A percentile compares a stretch with the other conserved stretches of the same genome.
Conservation (phyloP, 2,797 vertebrate species). For the Alectoris magna region DNA sequence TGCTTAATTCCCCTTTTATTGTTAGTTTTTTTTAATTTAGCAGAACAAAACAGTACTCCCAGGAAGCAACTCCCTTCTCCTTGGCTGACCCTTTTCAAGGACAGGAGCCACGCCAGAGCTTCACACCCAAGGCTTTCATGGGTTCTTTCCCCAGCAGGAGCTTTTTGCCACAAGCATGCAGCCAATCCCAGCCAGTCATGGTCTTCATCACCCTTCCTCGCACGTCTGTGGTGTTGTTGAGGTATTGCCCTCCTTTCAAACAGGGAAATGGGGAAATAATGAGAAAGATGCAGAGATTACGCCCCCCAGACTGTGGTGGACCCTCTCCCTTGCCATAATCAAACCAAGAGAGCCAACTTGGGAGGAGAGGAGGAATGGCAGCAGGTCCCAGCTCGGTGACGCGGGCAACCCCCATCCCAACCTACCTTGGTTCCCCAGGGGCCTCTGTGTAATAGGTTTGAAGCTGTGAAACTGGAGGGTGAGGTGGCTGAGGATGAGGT, state of each 20-base stretch:
- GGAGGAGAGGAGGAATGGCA: too few species aligned
- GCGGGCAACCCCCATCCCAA: too few species aligned
- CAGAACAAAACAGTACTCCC: neutral
- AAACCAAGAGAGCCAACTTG: too few species aligned
- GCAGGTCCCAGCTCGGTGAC: too few species aligned
- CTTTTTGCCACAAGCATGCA: rapidly evolving
- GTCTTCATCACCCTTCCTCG: neutral
- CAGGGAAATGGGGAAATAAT: neutral
- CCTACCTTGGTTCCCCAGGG: too few species aligned
- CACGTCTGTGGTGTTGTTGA: neutral
- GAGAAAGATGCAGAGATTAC: too few species aligned
- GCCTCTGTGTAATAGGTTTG: too few species aligned
- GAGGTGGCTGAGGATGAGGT: too few species aligned
- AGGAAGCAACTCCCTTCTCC: neutral
- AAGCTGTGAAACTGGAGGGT: too few species aligned
- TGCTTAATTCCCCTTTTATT: neutral
- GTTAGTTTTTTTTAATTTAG: neutral
- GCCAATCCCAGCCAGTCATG: neutral
- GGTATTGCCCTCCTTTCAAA: neutral
- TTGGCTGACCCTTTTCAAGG: neutral
- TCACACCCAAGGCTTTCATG: neutral
- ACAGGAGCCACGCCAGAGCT: rapidly evolving
- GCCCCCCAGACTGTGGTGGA: too few species aligned
- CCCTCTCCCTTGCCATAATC: too few species aligned
- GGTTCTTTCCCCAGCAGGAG: neutral